Base-by-base conservation (phyloP, 2,888 invertebrate species). In the Drosophila affinis region DNA sequence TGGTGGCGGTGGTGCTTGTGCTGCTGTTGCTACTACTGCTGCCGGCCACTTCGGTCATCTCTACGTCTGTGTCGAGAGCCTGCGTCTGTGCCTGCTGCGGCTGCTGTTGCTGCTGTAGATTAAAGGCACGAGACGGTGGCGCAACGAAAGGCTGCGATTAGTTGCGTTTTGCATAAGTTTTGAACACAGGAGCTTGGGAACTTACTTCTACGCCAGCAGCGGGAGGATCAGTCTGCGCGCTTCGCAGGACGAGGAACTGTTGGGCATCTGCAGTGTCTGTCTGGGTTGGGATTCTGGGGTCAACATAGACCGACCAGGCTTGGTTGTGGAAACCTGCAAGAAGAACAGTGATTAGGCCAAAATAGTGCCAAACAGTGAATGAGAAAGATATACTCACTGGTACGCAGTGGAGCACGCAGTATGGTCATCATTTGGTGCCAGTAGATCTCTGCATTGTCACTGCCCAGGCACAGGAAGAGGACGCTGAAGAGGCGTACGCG, bases 21-120 rank as follows among this genome's bases (percentile, higher is more conserved):
- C 9, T 29, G 29, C 29, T 29, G 29, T 9, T 29, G 9, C 29
- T 29, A 9, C 58, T 57, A 10, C 74, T 67, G 24, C 57, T 60
- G 54, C 75, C 58, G 46, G 81, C 78, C 48, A 77, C 76, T 14
- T 89, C 88, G 46, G 82, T 49, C 91, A 90, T 91, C 73, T 91
- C 90, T 72, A 93, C 86, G 73, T 92, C 94, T 10, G 93, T 92
- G 76, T 94, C 94, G 93, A 94, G 93, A 0, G 60, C 4, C 21
- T 72, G 72, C 49, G 55, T 7, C 24, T 72, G 73, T 47, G 55
- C 63, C 24, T 57, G 67, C 52, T 49, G 79, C 24, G 5, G 24
- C 48, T 58, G 58, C 39, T 46, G 59, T 54, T 51, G 67, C 53
- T 47, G 62, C 68, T 75, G 62, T 76, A 81, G 57, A 32, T 57